Conservation (phyloP, 2,888 invertebrate species). For the Cheilosia vulpina region DNA sequence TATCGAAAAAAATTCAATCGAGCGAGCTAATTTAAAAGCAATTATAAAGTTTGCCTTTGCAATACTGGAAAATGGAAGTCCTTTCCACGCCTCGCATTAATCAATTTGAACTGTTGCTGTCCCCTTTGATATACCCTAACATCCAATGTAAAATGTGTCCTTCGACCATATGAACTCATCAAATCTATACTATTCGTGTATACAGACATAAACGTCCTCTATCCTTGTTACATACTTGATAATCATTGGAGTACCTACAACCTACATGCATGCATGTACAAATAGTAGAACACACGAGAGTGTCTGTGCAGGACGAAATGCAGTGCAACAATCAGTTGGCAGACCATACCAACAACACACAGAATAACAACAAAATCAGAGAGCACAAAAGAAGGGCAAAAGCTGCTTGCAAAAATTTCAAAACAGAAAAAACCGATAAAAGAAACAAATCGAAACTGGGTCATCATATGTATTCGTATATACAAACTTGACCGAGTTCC, state of each 20-base stretch:
- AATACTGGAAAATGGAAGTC: not conserved
- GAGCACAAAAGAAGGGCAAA: slow-evolving; percentile 41
- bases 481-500: slow-evolving; percentile 76
- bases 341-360: slow-evolving; percentile 3
- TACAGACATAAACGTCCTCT: not conserved
- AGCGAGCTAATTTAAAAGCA: not conserved
- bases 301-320: slow-evolving; percentile 35
- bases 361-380: slow-evolving; percentile 1
- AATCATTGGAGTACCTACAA: slow-evolving; percentile 8
- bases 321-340: slow-evolving; percentile 64
- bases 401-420: slow-evolving; percentile 55
- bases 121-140: not conserved
- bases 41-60: not conserved
- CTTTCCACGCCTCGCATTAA: not conserved
- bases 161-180: slow-evolving; percentile 5
- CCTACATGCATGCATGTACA: not conserved
- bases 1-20: not conserved
- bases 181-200: not conserved
- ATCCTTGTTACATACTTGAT: slow-evolving; percentile 4
- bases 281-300: not conserved
- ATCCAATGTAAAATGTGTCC: slow-evolving; percentile 12
- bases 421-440: slow-evolving; percentile 30
- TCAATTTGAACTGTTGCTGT: not conserved
- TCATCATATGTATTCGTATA: slow-evolving; percentile 27
- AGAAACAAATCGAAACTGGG: slow-evolving; percentile 62